These are phyloP conservation scores for Brachyhypopomus occidentalis DNA, from an alignment of 2,113 vertebrate genomes.

Conservation along the genomic window DNA sequence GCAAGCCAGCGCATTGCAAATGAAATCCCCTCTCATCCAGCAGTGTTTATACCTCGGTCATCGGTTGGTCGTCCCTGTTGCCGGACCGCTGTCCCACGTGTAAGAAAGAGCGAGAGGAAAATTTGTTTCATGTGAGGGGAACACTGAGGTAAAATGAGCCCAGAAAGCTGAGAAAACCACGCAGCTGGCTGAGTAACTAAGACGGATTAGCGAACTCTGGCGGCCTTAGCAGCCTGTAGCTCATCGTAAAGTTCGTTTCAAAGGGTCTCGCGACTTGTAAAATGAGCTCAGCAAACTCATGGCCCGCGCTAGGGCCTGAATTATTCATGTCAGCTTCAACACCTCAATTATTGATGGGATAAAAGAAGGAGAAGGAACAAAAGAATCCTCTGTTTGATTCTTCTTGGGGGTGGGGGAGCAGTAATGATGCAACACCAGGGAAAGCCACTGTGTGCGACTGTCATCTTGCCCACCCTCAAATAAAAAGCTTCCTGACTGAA, in stretches of 20 bases:
- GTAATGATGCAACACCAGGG: conserved; percentile 67
- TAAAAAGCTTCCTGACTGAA: conserved; percentile 13
- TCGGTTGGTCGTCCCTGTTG: conserved; percentile 73
- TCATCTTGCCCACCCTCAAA: not conserved
- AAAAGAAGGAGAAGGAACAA: conserved; percentile 64
- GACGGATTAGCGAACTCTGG: conserved; percentile 28
- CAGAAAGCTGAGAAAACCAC: conserved; percentile 40
- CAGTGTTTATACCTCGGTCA: conserved; percentile 71
- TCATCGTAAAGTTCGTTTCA: conserved; percentile 49
- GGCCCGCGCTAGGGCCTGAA: conserved; percentile 70
- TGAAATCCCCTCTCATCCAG: conserved; percentile 76
- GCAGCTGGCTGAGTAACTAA: not conserved
- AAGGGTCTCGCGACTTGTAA: conserved; percentile 56
- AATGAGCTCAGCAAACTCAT: conserved; percentile 54
- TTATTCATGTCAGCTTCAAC: conserved; percentile 73
- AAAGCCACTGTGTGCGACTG: conserved; percentile 58
- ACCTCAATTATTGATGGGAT: conserved; percentile 77
- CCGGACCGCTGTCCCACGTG: conserved; percentile 71
- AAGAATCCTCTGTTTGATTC: conserved; percentile 53
- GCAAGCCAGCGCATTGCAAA: conserved; percentile 69
- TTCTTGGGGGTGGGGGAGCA: conserved; percentile 39
- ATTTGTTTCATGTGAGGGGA: conserved; percentile 62
- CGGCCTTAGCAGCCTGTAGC: conserved; percentile 23
- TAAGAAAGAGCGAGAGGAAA: conserved; percentile 69
- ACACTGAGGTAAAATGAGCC: conserved; percentile 33